Percentiles rank a stretch among this genome's conserved stretches.
Evolutionary conservation across 2,797 vertebrate genomes (phyloP).

Genomic region (Nothura maculosa): DNA sequence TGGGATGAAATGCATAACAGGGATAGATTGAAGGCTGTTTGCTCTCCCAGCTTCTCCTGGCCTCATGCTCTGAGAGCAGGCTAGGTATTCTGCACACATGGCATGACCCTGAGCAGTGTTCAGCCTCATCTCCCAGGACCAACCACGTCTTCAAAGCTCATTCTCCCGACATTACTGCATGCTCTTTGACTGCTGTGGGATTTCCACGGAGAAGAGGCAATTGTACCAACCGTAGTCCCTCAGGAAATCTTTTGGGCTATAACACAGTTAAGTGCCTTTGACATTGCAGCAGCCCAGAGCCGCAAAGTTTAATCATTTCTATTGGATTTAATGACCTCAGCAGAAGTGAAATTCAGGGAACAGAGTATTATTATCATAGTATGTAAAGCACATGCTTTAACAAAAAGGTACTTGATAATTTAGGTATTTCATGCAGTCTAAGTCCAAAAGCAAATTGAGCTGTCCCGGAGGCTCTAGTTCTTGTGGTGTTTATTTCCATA

Average conservation of each 20-base stretch:
- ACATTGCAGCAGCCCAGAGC: constrained; percentile 10
- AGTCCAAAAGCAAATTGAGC: neutral
- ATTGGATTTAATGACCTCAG: constrained; percentile 38
- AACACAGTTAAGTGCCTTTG: constrained; percentile 57
- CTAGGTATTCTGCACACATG: neutral
- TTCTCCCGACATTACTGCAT: neutral
- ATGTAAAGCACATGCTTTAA: constrained; percentile 2
- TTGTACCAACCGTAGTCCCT: neutral
- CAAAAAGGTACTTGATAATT: constrained; percentile 18
- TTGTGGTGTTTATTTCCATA: neutral
- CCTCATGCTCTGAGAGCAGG: neutral
- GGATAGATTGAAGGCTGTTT: neutral
- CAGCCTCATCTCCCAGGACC: fast-evolving
- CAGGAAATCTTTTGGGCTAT: constrained; percentile 33
- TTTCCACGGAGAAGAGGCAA: neutral
- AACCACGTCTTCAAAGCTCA: neutral
- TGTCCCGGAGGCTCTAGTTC: neutral
- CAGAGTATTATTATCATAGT: neutral
- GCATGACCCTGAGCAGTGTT: neutral
- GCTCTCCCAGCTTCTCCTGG: neutral
- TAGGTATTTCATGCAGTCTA: neutral
- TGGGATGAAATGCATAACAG: neutral
- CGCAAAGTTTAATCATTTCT: constrained; percentile 42
- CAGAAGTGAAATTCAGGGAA: neutral
- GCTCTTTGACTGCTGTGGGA: neutral